Percentiles rank a stretch among this genome's conserved stretches.
phyloP scores from a whole-genome alignment of 1,140 invertebrate genomes.

The Sipha flava region DNA sequence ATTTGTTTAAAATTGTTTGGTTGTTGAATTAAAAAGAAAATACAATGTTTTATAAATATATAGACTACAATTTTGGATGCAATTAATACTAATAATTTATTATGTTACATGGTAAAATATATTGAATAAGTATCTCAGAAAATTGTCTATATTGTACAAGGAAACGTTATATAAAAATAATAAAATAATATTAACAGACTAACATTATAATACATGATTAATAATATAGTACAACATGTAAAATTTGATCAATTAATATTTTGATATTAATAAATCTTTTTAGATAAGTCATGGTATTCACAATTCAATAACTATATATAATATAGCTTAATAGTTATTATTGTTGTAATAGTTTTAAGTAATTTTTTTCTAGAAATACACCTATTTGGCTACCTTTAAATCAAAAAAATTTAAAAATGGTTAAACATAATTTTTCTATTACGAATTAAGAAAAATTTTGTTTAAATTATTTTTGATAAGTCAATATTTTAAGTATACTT shows the following conservation, averaged over 20 bases:
- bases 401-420: not conserved
- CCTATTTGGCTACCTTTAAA: too few relatives aligned
- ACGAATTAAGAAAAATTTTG: too few relatives aligned
- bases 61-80: too few relatives aligned
- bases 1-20: not conserved
- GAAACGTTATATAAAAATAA: not conserved
- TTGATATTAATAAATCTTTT: not conserved
- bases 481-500: not conserved
- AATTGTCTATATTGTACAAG: too few relatives aligned
- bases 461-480: too few relatives aligned
- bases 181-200: not conserved
- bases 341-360: not conserved
- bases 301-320: not conserved
- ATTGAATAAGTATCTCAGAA: too few relatives aligned
- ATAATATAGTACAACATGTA: not conserved
- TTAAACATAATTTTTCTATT: not conserved
- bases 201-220: not conserved
- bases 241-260: conserved; percentile 4
- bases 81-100: too few relatives aligned
- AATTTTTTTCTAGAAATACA: not conserved
- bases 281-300: not conserved
- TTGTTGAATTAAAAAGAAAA: not conserved
- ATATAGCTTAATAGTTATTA: not conserved
- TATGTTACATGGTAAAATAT: too few relatives aligned
- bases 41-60: not conserved